Evolutionary conservation across 1,140 invertebrate genomes (phyloP).

Genomic region (Zelostemma sp.): DNA sequence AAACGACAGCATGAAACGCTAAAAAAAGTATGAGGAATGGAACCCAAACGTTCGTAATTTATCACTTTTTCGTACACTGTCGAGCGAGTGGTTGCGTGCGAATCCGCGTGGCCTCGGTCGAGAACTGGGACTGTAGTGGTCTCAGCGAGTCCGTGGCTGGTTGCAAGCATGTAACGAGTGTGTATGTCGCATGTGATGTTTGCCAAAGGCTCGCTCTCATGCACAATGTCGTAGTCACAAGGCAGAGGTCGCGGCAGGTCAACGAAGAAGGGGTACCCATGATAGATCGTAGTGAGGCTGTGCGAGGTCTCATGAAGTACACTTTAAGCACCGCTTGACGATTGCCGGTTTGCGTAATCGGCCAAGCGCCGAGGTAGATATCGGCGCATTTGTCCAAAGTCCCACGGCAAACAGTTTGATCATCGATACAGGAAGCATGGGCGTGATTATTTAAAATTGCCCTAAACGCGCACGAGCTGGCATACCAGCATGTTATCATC

Average conservation of each 20-base stretch:
- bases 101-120: conserved; percentile 11
- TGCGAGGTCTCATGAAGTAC: conserved; percentile 1
- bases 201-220: conserved; percentile 3
- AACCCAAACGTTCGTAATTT: background rate
- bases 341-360: conserved; percentile 6
- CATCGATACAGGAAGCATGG: background rate
- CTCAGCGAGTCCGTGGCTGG: conserved; percentile 1
- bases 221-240: conserved; percentile 5
- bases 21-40: too few species aligned
- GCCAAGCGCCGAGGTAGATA: conserved; percentile 1
- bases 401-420: background rate
- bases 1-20: background rate
- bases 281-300: background rate
- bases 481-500: too few species aligned
- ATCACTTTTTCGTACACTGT: background rate
- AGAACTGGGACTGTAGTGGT: conserved; percentile 8
- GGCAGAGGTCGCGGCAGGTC: conserved; percentile 3
- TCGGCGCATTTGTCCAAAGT: background rate
- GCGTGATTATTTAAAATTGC: background rate
- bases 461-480: too few species aligned
- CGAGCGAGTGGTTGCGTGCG: background rate
- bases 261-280: background rate
- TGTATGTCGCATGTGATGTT: conserved; percentile 13
- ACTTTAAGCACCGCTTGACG: conserved; percentile 3
- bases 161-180: conserved; percentile 1